A percentile compares a stretch with the other conserved stretches of the same genome.
Evolutionary conservation across 2,888 invertebrate genomes (phyloP).

Genomic region (Unio delphinus): DNA sequence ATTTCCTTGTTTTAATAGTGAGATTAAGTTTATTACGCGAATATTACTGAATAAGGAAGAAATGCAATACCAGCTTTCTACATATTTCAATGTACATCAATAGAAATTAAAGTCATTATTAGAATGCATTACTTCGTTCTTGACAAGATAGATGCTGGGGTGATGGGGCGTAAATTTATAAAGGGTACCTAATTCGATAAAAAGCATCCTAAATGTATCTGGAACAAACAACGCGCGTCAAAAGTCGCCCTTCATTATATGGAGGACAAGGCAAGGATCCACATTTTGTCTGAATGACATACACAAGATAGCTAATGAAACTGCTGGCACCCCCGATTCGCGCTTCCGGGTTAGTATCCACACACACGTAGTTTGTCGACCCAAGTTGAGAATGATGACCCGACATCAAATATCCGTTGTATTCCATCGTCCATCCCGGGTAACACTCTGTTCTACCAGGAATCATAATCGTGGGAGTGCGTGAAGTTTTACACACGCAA

Average conservation of each 20-base stretch:
- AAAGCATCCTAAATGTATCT: not conserved
- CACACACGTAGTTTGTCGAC: constrained; percentile 7
- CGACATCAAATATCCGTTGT: constrained; percentile 14
- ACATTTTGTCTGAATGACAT: constrained; percentile 8
- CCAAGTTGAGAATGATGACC: not conserved
- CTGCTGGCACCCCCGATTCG: not conserved
- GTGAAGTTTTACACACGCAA: constrained; percentile 5
- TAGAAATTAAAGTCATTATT: too few species aligned
- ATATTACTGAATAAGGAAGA: too few species aligned
- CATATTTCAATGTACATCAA: too few species aligned
- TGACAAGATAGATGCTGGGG: too few species aligned
- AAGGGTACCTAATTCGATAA: too few species aligned
- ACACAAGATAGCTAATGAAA: constrained; percentile 6
- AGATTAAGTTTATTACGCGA: too few species aligned
- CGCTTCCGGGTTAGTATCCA: constrained; percentile 6
- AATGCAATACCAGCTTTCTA: too few species aligned
- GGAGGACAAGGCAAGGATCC: constrained; percentile 13
- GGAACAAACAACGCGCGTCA: constrained; percentile 14
- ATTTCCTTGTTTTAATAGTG: too few species aligned
- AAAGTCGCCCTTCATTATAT: constrained; percentile 1
- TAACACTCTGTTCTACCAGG: constrained; percentile 8
- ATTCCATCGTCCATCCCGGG: constrained; percentile 14
- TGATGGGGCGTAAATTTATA: too few species aligned
- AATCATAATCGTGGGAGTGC: constrained; percentile 7
- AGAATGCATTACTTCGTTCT: too few species aligned